A percentile compares a stretch with the other conserved stretches of the same genome.
Evolutionary conservation across 2,113 vertebrate genomes (phyloP).

Genomic region (Edolisoma coerulescens): DNA sequence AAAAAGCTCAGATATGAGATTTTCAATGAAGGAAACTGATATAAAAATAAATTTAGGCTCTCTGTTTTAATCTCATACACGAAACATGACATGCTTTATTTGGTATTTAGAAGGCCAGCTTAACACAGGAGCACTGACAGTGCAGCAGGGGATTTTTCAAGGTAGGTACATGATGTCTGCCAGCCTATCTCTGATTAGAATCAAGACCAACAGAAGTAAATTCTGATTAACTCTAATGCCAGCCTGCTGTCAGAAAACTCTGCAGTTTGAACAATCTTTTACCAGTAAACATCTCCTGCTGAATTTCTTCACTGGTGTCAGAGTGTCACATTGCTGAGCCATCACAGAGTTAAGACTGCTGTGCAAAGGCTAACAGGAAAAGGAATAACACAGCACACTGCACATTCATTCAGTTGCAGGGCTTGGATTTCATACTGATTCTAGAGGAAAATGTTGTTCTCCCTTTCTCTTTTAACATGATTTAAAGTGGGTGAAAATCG

Average conservation of each 20-base stretch:
- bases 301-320: not conserved
- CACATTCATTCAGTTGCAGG: not conserved
- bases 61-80: slow-evolving; percentile 11
- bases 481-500: not conserved
- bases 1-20: not conserved
- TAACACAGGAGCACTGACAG: not conserved
- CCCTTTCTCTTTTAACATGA: not conserved
- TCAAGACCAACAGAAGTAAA: slow-evolving; percentile 31
- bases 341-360: not conserved
- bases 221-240: slow-evolving; percentile 29
- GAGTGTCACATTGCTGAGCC: not conserved
- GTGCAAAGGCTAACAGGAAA: not conserved
- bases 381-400: not conserved
- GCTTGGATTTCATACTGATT: not conserved
- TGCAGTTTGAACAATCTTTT: not conserved
- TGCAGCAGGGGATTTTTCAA: slow-evolving; percentile 17
- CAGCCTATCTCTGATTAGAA: slow-evolving; percentile 39
- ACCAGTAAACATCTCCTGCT: slow-evolving; percentile 8
- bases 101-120: not conserved
- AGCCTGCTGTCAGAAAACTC: slow-evolving; percentile 29
- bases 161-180: not conserved
- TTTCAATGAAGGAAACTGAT: not conserved
- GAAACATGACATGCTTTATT: not conserved
- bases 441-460: not conserved
- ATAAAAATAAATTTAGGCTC: not conserved